Conservation (phyloP, 2,113 vertebrate species). For the Ceuthmochares aereus region DNA sequence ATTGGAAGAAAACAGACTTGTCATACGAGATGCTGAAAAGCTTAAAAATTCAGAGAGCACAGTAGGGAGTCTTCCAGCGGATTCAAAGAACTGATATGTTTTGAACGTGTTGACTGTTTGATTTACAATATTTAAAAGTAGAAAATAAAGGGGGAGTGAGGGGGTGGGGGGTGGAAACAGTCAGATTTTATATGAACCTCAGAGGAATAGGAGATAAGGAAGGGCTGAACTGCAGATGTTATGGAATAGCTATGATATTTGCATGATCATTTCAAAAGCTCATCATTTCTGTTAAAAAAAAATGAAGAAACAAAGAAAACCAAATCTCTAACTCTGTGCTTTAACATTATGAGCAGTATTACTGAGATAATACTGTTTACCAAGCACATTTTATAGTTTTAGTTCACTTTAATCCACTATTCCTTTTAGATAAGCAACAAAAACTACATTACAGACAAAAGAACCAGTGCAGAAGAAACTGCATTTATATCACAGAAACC, state of each 20-base stretch:
- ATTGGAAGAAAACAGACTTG: slow-evolving; percentile 33
- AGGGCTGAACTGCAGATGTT: not conserved
- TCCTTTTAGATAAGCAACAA: not conserved
- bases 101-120: slow-evolving; percentile 36
- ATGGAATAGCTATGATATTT: not conserved
- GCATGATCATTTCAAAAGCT: not conserved
- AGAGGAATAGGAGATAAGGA: not conserved
- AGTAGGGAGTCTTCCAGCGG: slow-evolving; percentile 43
- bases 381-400: not conserved
- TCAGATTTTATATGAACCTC: not conserved
- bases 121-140: slow-evolving; percentile 51
- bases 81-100: slow-evolving; percentile 43
- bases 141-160: slow-evolving; percentile 55
- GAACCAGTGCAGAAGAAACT: not conserved
- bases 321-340: not conserved
- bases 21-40: slow-evolving; percentile 6
- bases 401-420: not conserved
- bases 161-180: not conserved
- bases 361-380: not conserved
- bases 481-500: not conserved
- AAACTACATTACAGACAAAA: not conserved
- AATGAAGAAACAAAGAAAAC: not conserved
- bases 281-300: not conserved
- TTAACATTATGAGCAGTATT: not conserved
- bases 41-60: slow-evolving; percentile 47